phyloP scores from a whole-genome alignment of 92 coral and sea anemone genomes.

The Epizoanthus ramosus region DNA sequence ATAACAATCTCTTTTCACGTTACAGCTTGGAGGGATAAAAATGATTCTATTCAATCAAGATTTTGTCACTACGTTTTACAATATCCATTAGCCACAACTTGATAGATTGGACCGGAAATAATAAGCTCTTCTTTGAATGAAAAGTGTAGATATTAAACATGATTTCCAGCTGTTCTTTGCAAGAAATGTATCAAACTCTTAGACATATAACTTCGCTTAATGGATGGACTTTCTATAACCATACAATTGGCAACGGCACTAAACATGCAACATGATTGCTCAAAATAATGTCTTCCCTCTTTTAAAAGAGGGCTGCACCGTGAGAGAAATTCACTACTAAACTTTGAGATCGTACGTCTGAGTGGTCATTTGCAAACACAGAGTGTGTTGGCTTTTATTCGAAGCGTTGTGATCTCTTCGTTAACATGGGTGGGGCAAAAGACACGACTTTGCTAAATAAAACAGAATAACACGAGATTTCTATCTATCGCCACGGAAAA shows the following conservation, averaged over 20 bases:
- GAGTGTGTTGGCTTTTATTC: not conserved
- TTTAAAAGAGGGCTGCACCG: no score
- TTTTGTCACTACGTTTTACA: slow-evolving; percentile 29
- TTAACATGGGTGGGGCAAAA: slow-evolving; percentile 26
- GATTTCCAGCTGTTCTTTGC: slow-evolving; percentile 38
- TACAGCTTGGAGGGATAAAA: slow-evolving; percentile 33
- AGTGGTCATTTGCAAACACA: not conserved
- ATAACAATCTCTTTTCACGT: slow-evolving; percentile 30
- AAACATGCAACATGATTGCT: not conserved
- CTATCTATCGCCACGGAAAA: not conserved
- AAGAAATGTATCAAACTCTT: not conserved
- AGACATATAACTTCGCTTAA: not conserved
- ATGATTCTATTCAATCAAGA: slow-evolving; percentile 37
- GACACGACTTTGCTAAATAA: slow-evolving; percentile 2
- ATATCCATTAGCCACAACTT: slow-evolving; percentile 38
- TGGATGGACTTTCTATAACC: slow-evolving; percentile 22
- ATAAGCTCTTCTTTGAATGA: slow-evolving; percentile 22
- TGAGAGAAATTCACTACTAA: no score
- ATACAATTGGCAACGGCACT: not conserved
- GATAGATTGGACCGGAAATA: slow-evolving; percentile 43
- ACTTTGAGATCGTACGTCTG: no score
- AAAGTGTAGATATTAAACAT: slow-evolving; percentile 20
- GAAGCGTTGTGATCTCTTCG: not conserved
- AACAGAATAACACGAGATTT: slow-evolving; percentile 23
- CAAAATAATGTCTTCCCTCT: not conserved